A percentile compares a stretch with the other conserved stretches of the same genome.
Conservation (phyloP, 2,113 vertebrate genomes). For the Apaloderma vittatum region DNA sequence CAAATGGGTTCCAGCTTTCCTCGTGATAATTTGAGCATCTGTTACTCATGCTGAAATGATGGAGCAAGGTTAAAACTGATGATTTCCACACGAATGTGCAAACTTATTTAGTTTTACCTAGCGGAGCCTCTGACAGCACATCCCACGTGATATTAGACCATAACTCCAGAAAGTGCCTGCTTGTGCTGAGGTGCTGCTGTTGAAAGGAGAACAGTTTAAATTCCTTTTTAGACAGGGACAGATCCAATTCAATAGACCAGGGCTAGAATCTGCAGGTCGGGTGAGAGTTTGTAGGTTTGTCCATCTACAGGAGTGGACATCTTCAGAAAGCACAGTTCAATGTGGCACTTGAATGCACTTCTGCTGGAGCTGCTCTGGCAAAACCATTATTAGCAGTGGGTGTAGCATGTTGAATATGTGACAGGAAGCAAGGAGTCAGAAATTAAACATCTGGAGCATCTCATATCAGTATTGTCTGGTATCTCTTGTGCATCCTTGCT, state of each 20-base stretch:
- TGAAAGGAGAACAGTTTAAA: not conserved
- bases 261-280: not conserved
- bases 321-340: not conserved
- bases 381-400: not conserved
- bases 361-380: not conserved
- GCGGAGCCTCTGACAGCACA: not conserved
- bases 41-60: not conserved
- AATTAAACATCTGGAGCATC: not conserved
- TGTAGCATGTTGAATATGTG: not conserved
- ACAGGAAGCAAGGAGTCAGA: not conserved
- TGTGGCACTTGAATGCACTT: not conserved
- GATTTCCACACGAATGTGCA: not conserved
- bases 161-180: not conserved
- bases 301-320: not conserved
- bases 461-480: not conserved
- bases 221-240: not conserved
- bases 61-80: not conserved
- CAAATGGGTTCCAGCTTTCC: not conserved
- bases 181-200: not conserved
- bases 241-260: not conserved
- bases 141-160: not conserved
- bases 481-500: not conserved
- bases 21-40: not conserved
- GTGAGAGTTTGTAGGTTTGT: not conserved
- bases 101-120: not conserved